Evolutionary conservation across 2,113 vertebrate genomes (phyloP), one percentile per base, ranked within the genome.

Genomic region (Dasyornis broadbenti): DNA sequence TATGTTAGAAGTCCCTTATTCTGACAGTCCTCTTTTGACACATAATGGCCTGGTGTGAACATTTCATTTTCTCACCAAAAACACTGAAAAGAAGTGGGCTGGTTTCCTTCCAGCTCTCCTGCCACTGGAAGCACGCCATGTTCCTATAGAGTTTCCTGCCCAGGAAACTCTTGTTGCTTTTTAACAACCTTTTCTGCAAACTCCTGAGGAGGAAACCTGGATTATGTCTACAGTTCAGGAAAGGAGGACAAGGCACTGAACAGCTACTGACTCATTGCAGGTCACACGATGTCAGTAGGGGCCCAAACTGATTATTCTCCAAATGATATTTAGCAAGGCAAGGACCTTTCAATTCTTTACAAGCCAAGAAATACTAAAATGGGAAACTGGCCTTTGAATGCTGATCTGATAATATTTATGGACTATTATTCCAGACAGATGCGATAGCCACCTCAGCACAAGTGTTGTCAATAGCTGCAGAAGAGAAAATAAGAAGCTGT

Each of bases 351-450:
- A 70, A 14, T 64, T 56, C n/a, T 79, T 95, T 61, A 42, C 73
- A 82, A 76, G 84, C 73, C 93, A 92, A 95, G 61, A 92, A 87
- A 42, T 49, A 76, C 53, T 20, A 49, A 31, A 24, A 78, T 28
- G 56, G 60, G 49, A 76, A 95, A 79, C 23, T 70, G 82, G 64
- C 80, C 49, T 87, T 91, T 60, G 49, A 75, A 72, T 84, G 47
- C 66, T 65, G 39, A 50, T 82, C 45, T 79, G 86, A 69, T 73
- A 56, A 42, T 63, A 69, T 50, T 60, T 65, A 35, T 61, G 69
- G 37, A 64, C 23, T 72, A 19, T 78, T 64, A 33, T 69, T 84
- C 37, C 2, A 2, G 73, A 45, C 65, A 82, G 70, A 59, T 72
- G 35, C 65, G 63, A 81, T 14, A 92, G 37, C 31, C 47, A 54